Percentiles rank a stretch among this genome's conserved stretches.
Conservation (phyloP, 2,113 vertebrate species). For the Epinephelus fuscoguttatus region DNA sequence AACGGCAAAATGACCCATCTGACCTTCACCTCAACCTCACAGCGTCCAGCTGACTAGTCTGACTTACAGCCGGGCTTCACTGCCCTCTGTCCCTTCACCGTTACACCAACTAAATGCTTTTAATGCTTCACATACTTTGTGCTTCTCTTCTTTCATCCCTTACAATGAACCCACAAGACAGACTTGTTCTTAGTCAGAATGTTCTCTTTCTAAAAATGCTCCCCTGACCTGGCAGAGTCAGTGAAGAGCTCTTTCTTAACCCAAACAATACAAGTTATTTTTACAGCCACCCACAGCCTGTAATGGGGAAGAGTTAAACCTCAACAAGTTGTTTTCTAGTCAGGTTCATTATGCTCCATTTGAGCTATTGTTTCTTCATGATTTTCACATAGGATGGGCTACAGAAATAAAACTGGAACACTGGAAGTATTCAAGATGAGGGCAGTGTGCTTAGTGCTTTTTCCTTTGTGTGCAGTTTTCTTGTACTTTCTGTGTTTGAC, state of each 20-base stretch:
- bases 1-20: slow-evolving; percentile 50
- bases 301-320: background rate
- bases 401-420: background rate
- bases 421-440: background rate
- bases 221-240: background rate
- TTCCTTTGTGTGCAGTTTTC: background rate
- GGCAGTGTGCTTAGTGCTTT: accelerated
- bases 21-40: slow-evolving; percentile 63
- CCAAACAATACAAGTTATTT: slow-evolving; percentile 7
- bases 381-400: background rate
- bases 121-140: slow-evolving; percentile 66
- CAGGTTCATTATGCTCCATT: background rate
- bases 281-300: background rate
- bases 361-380: background rate
- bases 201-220: slow-evolving; percentile 3
- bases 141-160: slow-evolving; percentile 70
- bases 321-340: background rate
- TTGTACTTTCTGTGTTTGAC: background rate
- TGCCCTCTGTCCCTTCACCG: slow-evolving; percentile 45
- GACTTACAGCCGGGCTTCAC: slow-evolving; percentile 40
- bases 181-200: slow-evolving; percentile 16
- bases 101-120: slow-evolving; percentile 49
- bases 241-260: background rate
- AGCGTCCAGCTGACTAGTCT: slow-evolving; percentile 41
- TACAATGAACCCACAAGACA: background rate